Conservation (phyloP, 2,113 vertebrate genomes). For the Stegastes partitus region DNA sequence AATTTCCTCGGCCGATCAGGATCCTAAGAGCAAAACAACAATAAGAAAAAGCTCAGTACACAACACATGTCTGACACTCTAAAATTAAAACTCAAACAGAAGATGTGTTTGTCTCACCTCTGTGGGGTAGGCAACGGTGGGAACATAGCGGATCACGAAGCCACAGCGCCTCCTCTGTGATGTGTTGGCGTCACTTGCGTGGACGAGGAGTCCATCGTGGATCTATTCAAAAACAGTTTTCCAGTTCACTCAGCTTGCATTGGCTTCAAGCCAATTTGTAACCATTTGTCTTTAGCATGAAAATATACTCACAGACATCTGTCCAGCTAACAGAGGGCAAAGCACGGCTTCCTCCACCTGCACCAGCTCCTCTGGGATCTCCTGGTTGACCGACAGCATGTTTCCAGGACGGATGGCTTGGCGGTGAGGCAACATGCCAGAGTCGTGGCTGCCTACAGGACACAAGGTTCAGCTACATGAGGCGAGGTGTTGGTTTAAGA, state of each 20-base stretch:
- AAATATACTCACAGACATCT: constrained; percentile 87
- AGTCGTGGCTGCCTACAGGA: constrained; percentile 80
- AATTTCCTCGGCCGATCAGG: constrained; percentile 82
- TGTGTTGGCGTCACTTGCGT: constrained; percentile 86
- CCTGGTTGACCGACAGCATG: constrained; percentile 87
- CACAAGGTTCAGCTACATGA: neutral
- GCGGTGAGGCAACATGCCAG: constrained; percentile 82
- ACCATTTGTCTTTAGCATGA: neutral
- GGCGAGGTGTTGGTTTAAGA: neutral
- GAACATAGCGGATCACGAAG: constrained; percentile 86
- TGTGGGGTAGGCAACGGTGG: constrained; percentile 82
- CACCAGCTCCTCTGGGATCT: constrained; percentile 85
- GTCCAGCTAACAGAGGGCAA: constrained; percentile 84
- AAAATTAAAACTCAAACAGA: neutral
- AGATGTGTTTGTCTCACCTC: constrained; percentile 70
- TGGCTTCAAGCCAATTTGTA: neutral
- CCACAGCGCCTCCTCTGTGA: constrained; percentile 85
- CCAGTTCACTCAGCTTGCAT: neutral
- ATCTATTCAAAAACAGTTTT: constrained; percentile 69
- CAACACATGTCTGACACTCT: neutral
- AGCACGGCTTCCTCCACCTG: constrained; percentile 73
- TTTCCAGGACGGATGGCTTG: constrained; percentile 77
- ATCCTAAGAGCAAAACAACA: constrained; percentile 71
- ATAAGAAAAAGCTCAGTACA: neutral
- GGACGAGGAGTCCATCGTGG: constrained; percentile 86